Conservation (phyloP, 2,797 vertebrate genomes). For the Champsocephalus esox region DNA sequence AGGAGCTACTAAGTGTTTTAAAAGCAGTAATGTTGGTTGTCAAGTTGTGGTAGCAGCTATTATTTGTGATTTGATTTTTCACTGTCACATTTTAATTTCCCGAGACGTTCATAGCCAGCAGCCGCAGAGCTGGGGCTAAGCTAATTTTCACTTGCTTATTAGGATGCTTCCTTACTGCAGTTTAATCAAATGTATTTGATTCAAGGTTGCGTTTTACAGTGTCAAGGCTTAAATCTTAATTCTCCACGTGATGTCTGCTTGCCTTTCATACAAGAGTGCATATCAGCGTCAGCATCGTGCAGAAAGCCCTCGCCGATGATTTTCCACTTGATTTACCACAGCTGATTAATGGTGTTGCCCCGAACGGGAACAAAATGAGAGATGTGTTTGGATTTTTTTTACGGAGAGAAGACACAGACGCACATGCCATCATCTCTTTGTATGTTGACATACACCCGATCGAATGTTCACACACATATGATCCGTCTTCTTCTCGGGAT, state of each 20-base stretch:
- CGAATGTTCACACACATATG: background rate
- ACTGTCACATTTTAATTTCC: conserved; percentile 55
- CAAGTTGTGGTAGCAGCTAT: conserved; percentile 30
- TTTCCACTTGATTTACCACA: conserved; percentile 69
- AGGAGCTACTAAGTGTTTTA: background rate
- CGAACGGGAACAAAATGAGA: conserved; percentile 60
- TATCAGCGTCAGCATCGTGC: conserved; percentile 42
- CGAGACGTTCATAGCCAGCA: conserved; percentile 41
- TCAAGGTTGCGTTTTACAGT: conserved; percentile 47
- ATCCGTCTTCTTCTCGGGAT: conserved; percentile 36
- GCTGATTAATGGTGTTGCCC: conserved; percentile 65
- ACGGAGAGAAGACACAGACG: conserved; percentile 1
- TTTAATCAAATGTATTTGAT: conserved; percentile 60
- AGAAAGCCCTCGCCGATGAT: conserved; percentile 48
- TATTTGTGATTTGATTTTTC: conserved; percentile 49
- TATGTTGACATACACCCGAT: conserved; percentile 24
- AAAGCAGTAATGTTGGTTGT: conserved; percentile 12
- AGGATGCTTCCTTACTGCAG: conserved; percentile 51
- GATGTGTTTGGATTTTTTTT: conserved; percentile 42
- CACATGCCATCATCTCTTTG: conserved; percentile 38
- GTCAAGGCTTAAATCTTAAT: conserved; percentile 42
- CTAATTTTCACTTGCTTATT: conserved; percentile 60
- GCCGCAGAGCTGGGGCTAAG: conserved; percentile 24
- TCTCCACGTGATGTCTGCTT: conserved; percentile 45
- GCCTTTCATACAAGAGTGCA: conserved; percentile 57